Base-by-base conservation (phyloP, 1,140 invertebrate genomes). In the Chelonus insularis region DNA sequence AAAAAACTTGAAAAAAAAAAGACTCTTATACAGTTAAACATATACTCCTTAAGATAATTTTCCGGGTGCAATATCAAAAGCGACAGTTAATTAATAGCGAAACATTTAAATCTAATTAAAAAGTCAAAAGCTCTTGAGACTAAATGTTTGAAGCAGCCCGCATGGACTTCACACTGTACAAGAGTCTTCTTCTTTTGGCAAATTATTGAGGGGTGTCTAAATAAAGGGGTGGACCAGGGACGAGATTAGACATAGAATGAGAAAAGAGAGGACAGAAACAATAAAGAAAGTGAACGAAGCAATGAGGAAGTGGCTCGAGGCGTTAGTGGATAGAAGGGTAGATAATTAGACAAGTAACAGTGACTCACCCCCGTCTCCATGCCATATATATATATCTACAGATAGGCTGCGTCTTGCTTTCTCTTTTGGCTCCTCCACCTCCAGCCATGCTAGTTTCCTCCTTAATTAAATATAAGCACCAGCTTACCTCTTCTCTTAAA, bases 291-390 rank as follows among this genome's bases (percentile, higher is more conserved):
- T 34, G 16, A 48, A 32, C 16, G 47, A 25, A 25, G 29, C 54
- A 34, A 52, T 51, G 61, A 57, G 41, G 23, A 57, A 68, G 9
- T 55, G 37, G 55, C 51, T 57, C 23, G 47, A 39, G 21, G 41
- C 18, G 66, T 64, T 68, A 37, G 25, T 51, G 57, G 58, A 64
- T 25, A 52, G 62, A 67, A 65, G 69, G 69, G 58, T 70, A 69
- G 72, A 75, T 74, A 75, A 75, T 74, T 75, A 75, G 73, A 75
- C 72, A 74, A 74, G 73, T 74, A 74, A 74, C 71, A 72, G 65
- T 70, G n/a, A n/a, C 11, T 50, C 47, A 21, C 55, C 59, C 57
- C 43, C 52, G 21, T 16, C 43, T 34, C 48, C 57, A 14, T 9
- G 12, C 41, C 34, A 41, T 50, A 18, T 37, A 16, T 29, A 5